Evolutionary conservation across 2,888 invertebrate species (phyloP), one percentile per base, ranked within the genome.

Genomic region (Tenthredo amoena): DNA sequence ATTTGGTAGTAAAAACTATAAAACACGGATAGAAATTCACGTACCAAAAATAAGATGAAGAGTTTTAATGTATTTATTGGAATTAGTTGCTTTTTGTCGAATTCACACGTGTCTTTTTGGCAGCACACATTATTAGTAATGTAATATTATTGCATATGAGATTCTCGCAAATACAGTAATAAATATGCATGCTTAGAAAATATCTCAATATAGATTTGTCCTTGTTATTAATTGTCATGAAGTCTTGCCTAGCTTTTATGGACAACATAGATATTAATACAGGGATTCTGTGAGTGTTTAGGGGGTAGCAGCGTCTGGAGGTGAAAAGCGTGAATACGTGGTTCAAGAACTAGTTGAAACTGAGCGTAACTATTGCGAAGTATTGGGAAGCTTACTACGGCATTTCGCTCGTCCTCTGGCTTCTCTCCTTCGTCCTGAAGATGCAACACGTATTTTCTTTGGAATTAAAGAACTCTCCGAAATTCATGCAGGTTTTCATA

Each of bases 331-430:
- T 86, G 99, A 99, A 93, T 98, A 98, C 93, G 98, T 98, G 76
- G 97, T 98, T 91, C 96, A 97, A 88, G 99, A 99, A 93, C 95
- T 99, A 85, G 96, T 99, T 62, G 99, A 99, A 93, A 99, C 99
- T 0, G 99, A 99, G 94, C 97, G 97, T 91, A 99, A 99, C 94
- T 99, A 99, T 93, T 97, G 99, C 79, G 98, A 98, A 91, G 99
- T 99, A 15, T 95, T 99, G 84, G 96, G 96, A 91, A 98, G 98
- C 94, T 95, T 98, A 81, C 95, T 97, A 89, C 95, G 95, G 89
- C 96, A 97, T 93, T 98, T 98, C 92, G 96, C 97, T 94, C 95
- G 96, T 89, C 98, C 98, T 2, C 94, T 99, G 88, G 95, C 95
- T 85, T 94, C 95, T 79, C 94, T 96, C 88, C 94, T 99, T 90